Evolutionary conservation across 2,888 invertebrate species (phyloP).

Genomic region (Melanostoma scalare): DNA sequence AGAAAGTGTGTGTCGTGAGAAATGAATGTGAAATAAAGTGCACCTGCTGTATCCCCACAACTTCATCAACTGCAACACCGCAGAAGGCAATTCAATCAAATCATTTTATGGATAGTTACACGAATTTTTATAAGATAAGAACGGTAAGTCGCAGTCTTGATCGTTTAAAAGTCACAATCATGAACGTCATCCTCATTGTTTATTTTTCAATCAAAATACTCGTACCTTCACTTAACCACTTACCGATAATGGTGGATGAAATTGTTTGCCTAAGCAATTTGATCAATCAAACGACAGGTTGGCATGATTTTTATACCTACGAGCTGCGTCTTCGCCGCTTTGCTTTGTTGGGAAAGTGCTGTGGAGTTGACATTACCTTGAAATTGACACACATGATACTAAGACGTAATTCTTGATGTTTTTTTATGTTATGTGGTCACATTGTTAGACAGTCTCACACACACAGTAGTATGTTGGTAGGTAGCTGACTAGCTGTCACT

Average conservation of each 20-base stretch:
- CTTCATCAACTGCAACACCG: not conserved
- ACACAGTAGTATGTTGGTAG: too few species aligned
- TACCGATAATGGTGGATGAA: constrained; percentile 1
- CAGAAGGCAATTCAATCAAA: not conserved
- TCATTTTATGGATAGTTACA: constrained; percentile 63
- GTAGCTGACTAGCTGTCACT: constrained; percentile 3
- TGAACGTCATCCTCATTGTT: not conserved
- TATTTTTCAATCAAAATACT: constrained; percentile 17
- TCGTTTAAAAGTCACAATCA: not conserved
- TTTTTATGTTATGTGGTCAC: constrained; percentile 1
- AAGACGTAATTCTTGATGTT: constrained; percentile 5
- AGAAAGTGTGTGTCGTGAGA: too few species aligned
- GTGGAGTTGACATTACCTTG: constrained; percentile 17
- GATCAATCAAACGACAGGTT: constrained; percentile 1
- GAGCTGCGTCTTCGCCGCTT: not conserved
- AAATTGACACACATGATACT: constrained; percentile 26
- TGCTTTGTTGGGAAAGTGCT: too few species aligned
- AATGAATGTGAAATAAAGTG: too few species aligned
- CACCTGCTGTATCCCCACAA: too few species aligned
- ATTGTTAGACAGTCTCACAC: constrained; percentile 15
- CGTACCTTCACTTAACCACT: constrained; percentile 1
- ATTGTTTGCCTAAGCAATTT: constrained; percentile 39
- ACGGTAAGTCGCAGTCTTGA: constrained; percentile 20
- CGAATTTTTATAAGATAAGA: constrained; percentile 50
- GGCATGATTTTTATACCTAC: not conserved